Conservation (phyloP, 2,888 invertebrate species). For the Junonia oenone region DNA sequence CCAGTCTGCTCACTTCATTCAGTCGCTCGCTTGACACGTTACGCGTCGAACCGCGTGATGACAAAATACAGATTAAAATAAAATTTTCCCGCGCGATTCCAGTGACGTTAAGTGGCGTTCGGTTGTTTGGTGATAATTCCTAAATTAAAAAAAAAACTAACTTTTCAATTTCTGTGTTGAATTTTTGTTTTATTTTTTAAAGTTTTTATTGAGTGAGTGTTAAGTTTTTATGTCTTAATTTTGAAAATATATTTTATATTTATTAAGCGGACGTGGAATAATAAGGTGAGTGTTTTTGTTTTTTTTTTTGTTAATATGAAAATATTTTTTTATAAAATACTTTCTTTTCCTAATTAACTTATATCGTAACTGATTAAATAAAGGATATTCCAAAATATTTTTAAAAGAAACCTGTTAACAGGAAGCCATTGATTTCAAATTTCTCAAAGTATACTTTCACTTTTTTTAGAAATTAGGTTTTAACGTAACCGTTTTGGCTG, state of each 20-base stretch:
- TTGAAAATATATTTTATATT: neutral
- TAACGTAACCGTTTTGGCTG: too few relatives aligned
- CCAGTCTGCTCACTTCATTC: conserved; percentile 14
- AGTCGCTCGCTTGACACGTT: conserved; percentile 40
- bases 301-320: too few relatives aligned
- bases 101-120: conserved; percentile 23
- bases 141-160: neutral
- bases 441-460: neutral
- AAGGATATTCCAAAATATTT: neutral
- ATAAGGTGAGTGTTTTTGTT: conserved; percentile 1
- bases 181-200: neutral
- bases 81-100: conserved; percentile 27
- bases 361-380: too few relatives aligned
- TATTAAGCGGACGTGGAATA: neutral
- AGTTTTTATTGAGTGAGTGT: conserved; percentile 1
- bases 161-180: neutral
- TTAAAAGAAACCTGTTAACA: neutral
- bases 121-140: neutral
- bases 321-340: too few relatives aligned
- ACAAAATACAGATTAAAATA: conserved; percentile 23
- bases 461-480: too few relatives aligned
- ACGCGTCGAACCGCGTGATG: conserved; percentile 38
- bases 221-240: neutral
- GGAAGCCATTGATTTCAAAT: neutral
- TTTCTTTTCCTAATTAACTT: too few relatives aligned